Base-by-base conservation (phyloP, 2,113 vertebrate species). In the Protobothrops mucrosquamatus region DNA sequence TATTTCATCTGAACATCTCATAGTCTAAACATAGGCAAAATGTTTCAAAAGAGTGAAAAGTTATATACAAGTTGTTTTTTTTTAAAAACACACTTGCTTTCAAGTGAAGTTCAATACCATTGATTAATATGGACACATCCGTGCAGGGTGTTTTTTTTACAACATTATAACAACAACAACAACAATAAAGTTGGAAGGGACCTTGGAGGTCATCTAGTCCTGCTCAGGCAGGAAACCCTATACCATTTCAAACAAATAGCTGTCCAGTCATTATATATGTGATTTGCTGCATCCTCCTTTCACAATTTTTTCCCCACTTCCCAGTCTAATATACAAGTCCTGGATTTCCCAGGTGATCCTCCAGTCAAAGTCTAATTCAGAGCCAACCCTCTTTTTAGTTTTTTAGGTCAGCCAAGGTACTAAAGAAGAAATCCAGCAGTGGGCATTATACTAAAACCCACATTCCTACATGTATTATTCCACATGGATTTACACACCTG, bases 1-100 rank as follows among this genome's bases (percentile, higher is more conserved):
- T 95, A 93, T 96, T 97, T 95, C 88, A 95, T 96, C 92, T 96
- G 93, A 95, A 34, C 89, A 92, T 91, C 81, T 94, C 86, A 97
- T 96, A 95, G 93, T 93, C 52, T 94, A 93, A 95, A 93, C 95
- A 95, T 87, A 95, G 93, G 61, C 54, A 93, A 87, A 18, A 85
- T 91, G 48, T 93, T 94, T 94, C 92, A 94, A 39, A 69, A 95
- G 29, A 22, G 20, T 52, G 12, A 22, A 39, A 57, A 94, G 90
- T 81, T 93, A 87, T 94, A 94, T 95, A 3, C 34, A 81, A 43
- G 74, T 81, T 39, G 9, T 61, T 74, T 20, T 18, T 74, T 74
- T 4, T 2, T n/a, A n/a, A 64, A 61, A 74, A 81, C 22, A 43
- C 7, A 39, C 34, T 81, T 43, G 74, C 74, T 81, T 81, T 81